phyloP scores from a whole-genome alignment of 2,888 invertebrate genomes.

The Entomobrya proxima region DNA sequence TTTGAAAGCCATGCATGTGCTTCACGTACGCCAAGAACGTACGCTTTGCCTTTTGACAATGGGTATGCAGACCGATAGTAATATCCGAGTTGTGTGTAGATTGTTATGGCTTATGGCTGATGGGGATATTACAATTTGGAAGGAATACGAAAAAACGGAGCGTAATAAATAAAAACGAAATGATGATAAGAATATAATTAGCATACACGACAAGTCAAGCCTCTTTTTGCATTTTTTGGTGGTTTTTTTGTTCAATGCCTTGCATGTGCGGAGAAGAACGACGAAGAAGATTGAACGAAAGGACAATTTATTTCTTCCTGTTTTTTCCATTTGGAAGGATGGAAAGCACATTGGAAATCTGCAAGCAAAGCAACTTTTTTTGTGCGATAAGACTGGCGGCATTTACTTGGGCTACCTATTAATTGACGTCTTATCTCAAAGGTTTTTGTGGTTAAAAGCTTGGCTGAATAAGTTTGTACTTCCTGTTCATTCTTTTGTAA shows the following conservation, averaged over 20 bases:
- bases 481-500: conserved; percentile 14
- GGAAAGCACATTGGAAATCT: neutral
- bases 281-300: neutral
- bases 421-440: conserved; percentile 3
- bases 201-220: neutral
- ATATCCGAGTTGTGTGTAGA: neutral
- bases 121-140: neutral
- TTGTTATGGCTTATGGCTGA: neutral
- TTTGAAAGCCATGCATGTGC: neutral
- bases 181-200: conserved; percentile 26
- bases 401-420: neutral
- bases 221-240: neutral
- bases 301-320: neutral
- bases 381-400: neutral
- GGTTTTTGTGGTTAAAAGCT: neutral
- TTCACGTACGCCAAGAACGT: neutral
- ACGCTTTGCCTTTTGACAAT: neutral
- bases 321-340: neutral
- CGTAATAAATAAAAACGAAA: neutral
- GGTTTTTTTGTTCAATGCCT: neutral
- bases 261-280: conserved; percentile 5
- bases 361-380: neutral
- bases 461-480: neutral
- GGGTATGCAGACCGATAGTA: neutral
- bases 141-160: neutral